These are phyloP conservation scores for Aselliscus stoliczkanus DNA, from an alignment of 2,797 vertebrate species.

Conservation along the genomic window DNA sequence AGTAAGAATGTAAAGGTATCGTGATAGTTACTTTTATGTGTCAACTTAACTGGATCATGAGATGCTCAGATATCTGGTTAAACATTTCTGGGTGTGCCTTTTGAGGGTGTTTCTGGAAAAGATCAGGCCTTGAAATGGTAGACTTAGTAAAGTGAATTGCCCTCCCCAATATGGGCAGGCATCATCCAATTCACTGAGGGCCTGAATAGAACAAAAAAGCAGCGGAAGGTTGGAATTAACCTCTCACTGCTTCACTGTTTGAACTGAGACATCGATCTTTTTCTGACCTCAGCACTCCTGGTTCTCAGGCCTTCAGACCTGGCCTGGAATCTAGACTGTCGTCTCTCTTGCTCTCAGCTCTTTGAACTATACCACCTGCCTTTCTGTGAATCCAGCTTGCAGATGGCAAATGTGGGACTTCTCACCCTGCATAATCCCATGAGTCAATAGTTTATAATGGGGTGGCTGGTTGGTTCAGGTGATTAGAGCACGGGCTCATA, in stretches of 20 bases:
- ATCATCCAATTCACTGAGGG: neutral
- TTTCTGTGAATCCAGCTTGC: neutral
- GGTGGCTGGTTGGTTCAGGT: too few relatives aligned
- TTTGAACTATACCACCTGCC: neutral
- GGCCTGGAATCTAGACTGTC: neutral
- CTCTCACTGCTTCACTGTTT: neutral
- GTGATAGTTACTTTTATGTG: neutral
- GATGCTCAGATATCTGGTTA: neutral
- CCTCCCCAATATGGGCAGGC: neutral
- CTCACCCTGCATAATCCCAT: neutral
- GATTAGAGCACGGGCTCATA: too few relatives aligned
- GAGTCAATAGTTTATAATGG: neutral
- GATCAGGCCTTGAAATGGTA: neutral
- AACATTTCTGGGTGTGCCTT: neutral
- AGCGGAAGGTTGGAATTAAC: neutral
- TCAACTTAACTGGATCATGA: neutral
- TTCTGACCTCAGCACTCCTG: neutral
- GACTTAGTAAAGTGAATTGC: neutral
- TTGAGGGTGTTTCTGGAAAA: neutral
- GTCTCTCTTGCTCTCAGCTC: neutral
- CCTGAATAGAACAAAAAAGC: neutral
- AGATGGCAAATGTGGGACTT: neutral
- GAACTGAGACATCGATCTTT: neutral
- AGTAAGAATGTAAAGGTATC: neutral
- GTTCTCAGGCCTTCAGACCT: neutral